phyloP scores from a whole-genome alignment of 1,140 invertebrate species.

The Drosophila orosa region DNA sequence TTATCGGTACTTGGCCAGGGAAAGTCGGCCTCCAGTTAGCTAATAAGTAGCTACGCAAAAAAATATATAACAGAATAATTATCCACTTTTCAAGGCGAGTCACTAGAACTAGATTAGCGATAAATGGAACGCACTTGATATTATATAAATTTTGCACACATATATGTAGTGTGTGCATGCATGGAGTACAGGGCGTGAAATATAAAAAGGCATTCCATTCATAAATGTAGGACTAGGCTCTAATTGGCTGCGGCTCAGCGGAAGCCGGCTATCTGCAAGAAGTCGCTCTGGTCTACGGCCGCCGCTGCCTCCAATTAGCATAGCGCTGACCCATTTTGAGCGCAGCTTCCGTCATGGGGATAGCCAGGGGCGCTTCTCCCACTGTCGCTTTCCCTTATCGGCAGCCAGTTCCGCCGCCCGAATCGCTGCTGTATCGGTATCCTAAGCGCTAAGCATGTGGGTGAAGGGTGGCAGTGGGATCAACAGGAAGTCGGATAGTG shows the following conservation, averaged over 20 bases:
- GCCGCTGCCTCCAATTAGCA: constrained; percentile 74
- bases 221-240: constrained; percentile 57
- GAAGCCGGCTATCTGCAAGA: constrained; percentile 71
- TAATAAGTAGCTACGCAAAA: constrained; percentile 51
- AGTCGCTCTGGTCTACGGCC: constrained; percentile 42
- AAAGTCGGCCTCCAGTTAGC: constrained; percentile 62
- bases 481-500: constrained; percentile 77
- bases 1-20: constrained; percentile 44
- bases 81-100: constrained; percentile 62
- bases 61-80: constrained; percentile 22
- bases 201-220: constrained; percentile 58
- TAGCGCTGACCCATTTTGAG: constrained; percentile 75
- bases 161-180: neutral
- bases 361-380: constrained; percentile 59
- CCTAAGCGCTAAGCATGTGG: constrained; percentile 77
- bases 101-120: constrained; percentile 18
- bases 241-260: constrained; percentile 63
- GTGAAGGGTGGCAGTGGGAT: constrained; percentile 77
- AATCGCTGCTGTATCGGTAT: constrained; percentile 47
- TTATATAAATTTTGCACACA: constrained; percentile 31
- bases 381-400: constrained; percentile 55
- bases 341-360: constrained; percentile 69
- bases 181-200: constrained; percentile 21
- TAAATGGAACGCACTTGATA: constrained; percentile 39
- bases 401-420: constrained; percentile 59